These are phyloP conservation scores for Macropis europaea DNA, from an alignment of 2,888 invertebrate genomes.

Conservation along the genomic window DNA sequence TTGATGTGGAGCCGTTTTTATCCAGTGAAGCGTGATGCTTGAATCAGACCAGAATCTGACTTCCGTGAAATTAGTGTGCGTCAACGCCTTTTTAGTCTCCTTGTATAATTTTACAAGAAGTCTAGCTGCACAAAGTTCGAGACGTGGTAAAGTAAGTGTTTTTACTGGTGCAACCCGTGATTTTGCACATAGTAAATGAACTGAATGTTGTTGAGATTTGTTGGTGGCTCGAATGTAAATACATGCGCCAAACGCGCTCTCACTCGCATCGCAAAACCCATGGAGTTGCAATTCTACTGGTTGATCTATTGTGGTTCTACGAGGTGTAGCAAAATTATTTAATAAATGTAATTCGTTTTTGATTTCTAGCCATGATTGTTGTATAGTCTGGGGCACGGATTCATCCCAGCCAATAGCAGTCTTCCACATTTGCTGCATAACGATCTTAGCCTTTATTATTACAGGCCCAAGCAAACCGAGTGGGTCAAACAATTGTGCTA, in stretches of 20 bases:
- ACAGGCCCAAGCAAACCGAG: not conserved
- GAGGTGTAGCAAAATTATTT: not conserved
- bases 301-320: not conserved
- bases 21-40: constrained; percentile 26
- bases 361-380: constrained; percentile 1
- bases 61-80: no score
- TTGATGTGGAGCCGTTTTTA: constrained; percentile 6
- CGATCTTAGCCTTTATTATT: not conserved
- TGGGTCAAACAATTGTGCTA: not conserved
- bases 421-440: not conserved
- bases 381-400: not conserved
- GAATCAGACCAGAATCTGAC: constrained; percentile 30
- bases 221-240: constrained; percentile 21
- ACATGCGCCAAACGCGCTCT: constrained; percentile 18
- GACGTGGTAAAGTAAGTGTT: no score
- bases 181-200: no score
- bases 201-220: no score
- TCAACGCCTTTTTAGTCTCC: no score
- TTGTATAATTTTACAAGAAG: no score
- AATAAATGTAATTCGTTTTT: not conserved
- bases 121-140: no score
- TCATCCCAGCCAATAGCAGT: constrained; percentile 19
- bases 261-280: constrained; percentile 28
- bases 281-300: not conserved
- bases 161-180: no score